Conservation (phyloP, 2,888 invertebrate genomes). For the Heliconius aoede region DNA sequence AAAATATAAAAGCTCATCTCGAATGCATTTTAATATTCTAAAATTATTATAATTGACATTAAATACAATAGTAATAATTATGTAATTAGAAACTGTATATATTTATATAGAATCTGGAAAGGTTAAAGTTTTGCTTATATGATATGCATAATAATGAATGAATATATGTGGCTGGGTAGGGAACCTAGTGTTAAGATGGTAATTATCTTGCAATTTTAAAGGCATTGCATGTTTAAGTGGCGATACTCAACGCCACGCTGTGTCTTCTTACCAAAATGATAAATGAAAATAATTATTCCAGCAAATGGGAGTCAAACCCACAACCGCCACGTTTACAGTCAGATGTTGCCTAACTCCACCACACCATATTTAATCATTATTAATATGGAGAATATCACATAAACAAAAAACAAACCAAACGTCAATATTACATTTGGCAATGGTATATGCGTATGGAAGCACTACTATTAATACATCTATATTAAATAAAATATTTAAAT, state of each 20-base stretch:
- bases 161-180: background rate
- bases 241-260: too few relatives aligned
- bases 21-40: conserved; percentile 45
- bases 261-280: background rate
- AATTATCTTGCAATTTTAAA: background rate
- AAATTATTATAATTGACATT: conserved; percentile 46
- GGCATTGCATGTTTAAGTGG: too few relatives aligned
- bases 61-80: conserved; percentile 52
- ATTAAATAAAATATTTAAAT: conserved; percentile 42
- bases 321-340: background rate
- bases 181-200: background rate
- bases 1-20: conserved; percentile 48
- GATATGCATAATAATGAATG: background rate
- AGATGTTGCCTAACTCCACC: too few relatives aligned
- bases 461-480: conserved; percentile 57
- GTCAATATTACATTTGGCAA: conserved; percentile 61
- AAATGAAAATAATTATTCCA: background rate
- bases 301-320: background rate
- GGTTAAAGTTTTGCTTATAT: conserved; percentile 4
- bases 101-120: conserved; percentile 45
- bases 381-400: background rate
- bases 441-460: conserved; percentile 67
- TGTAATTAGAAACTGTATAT: conserved; percentile 55
- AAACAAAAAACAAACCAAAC: background rate
- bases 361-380: background rate